A percentile compares a stretch with the other conserved stretches of the same genome.
Conservation (phyloP, 2,113 vertebrate genomes). For the Gymnocephalus cernua region DNA sequence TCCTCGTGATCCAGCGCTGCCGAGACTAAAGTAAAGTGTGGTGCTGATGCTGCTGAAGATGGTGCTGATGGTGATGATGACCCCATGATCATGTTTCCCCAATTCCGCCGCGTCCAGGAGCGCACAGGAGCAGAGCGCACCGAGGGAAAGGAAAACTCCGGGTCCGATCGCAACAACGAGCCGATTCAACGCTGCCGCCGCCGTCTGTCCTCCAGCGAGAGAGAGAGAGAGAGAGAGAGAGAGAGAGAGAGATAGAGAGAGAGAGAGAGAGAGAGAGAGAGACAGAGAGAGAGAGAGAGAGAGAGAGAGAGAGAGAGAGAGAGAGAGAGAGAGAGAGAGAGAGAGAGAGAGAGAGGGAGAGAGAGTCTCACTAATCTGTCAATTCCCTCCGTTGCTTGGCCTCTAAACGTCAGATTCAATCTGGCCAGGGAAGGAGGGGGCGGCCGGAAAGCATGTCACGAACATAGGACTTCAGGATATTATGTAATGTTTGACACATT, state of each 20-base stretch:
- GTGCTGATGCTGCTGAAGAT: slow-evolving; percentile 3
- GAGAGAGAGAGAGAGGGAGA: slow-evolving; percentile 15
- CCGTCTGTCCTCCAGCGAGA: slow-evolving; percentile 55
- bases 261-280: background rate
- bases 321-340: slow-evolving; percentile 6
- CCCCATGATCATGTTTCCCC: slow-evolving; percentile 64
- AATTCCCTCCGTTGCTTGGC: slow-evolving; percentile 60
- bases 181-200: slow-evolving; percentile 44
- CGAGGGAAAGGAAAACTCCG: slow-evolving; percentile 31
- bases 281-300: slow-evolving; percentile 39
- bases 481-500: slow-evolving; percentile 70
- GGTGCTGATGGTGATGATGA: slow-evolving; percentile 28
- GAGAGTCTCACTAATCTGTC: slow-evolving; percentile 72
- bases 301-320: slow-evolving; percentile 40
- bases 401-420: slow-evolving; percentile 77
- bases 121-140: slow-evolving; percentile 42
- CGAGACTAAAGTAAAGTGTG: slow-evolving; percentile 66
- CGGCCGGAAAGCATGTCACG: slow-evolving; percentile 23
- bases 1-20: slow-evolving; percentile 59
- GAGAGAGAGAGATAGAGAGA: slow-evolving; percentile 36
- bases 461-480: slow-evolving; percentile 54
- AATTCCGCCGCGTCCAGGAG: slow-evolving; percentile 46
- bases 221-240: slow-evolving; percentile 13
- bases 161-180: slow-evolving; percentile 42
- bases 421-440: slow-evolving; percentile 41